Evolutionary conservation across 2,888 invertebrate species (phyloP).

Genomic region (Zhengitettix transpicula): DNA sequence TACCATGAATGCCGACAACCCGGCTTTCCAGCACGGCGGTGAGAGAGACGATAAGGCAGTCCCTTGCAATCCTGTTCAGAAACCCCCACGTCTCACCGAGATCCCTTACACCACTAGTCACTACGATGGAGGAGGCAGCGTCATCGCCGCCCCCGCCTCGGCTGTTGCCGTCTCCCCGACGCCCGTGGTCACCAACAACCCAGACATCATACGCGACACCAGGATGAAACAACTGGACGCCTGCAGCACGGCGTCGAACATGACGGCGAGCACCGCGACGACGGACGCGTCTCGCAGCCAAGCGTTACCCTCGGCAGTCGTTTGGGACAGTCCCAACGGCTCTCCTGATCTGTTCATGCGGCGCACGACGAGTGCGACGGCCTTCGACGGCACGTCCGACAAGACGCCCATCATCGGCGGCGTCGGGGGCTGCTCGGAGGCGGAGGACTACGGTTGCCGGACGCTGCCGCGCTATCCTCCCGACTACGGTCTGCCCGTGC

Average conservation of each 20-base stretch:
- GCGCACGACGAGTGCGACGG: conserved; percentile 32
- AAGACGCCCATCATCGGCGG: conserved; percentile 58
- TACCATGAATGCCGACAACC: conserved; percentile 16
- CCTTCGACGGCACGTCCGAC: conserved; percentile 43
- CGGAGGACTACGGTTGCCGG: conserved; percentile 39
- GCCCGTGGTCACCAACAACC: conserved; percentile 42
- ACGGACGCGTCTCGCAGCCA: conserved; percentile 45
- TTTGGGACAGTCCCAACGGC: conserved; percentile 41
- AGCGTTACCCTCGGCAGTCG: conserved; percentile 25
- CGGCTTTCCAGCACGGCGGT: conserved; percentile 18
- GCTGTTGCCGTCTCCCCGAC: conserved; percentile 35
- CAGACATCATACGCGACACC: conserved; percentile 73
- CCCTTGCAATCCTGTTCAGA: conserved; percentile 48
- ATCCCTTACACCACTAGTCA: conserved; percentile 50
- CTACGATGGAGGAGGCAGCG: conserved; percentile 48
- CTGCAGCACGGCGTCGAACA: conserved; percentile 1
- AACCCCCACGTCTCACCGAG: conserved; percentile 51
- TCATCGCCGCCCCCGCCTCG: conserved; percentile 11
- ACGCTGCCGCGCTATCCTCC: conserved; percentile 53
- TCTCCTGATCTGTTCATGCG: conserved; percentile 26
- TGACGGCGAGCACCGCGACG: conserved; percentile 52
- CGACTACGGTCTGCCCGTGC: conserved; percentile 60
- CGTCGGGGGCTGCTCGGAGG: conserved; percentile 20
- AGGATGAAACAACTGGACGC: neutral
- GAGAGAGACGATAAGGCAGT: conserved; percentile 25